Evolutionary conservation across 2,888 invertebrate genomes (phyloP).

Genomic region (Miltochrista miniata): DNA sequence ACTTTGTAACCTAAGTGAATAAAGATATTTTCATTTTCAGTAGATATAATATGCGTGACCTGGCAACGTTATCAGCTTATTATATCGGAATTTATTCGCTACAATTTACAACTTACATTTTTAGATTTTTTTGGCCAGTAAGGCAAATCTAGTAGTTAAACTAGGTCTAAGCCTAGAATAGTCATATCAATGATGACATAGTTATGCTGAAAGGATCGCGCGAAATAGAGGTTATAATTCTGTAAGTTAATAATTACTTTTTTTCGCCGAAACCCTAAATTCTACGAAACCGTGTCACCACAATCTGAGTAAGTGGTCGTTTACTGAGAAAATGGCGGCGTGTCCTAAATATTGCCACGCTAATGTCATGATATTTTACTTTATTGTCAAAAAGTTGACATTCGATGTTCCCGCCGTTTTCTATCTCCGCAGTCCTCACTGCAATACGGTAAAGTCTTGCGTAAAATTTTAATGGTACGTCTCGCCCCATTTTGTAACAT

Average conservation of each 20-base stretch:
- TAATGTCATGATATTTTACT: slow-evolving; percentile 45
- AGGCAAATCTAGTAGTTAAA: no score
- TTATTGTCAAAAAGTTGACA: slow-evolving; percentile 60
- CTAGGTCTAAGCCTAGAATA: no score
- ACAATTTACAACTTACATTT: no score
- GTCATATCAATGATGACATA: neutral
- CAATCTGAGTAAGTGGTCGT: neutral
- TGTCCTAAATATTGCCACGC: slow-evolving; percentile 15
- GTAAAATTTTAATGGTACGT: slow-evolving; percentile 7
- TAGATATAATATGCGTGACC: no score
- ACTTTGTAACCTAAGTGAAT: no score
- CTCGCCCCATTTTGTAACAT: neutral
- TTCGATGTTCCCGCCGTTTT: slow-evolving; percentile 44
- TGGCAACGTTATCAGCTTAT: no score
- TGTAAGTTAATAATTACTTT: slow-evolving; percentile 1
- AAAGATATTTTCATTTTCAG: no score
- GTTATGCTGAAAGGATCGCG: no score
- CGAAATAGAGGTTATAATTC: neutral
- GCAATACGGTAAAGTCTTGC: slow-evolving; percentile 25
- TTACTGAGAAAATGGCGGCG: neutral
- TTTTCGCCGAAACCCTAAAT: slow-evolving; percentile 3
- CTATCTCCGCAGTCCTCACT: slow-evolving; percentile 18
- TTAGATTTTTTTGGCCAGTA: no score
- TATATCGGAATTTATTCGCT: no score
- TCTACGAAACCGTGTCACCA: slow-evolving; percentile 12